Conservation (phyloP, 2,113 vertebrate genomes). For the Syngnathus scovelli region DNA sequence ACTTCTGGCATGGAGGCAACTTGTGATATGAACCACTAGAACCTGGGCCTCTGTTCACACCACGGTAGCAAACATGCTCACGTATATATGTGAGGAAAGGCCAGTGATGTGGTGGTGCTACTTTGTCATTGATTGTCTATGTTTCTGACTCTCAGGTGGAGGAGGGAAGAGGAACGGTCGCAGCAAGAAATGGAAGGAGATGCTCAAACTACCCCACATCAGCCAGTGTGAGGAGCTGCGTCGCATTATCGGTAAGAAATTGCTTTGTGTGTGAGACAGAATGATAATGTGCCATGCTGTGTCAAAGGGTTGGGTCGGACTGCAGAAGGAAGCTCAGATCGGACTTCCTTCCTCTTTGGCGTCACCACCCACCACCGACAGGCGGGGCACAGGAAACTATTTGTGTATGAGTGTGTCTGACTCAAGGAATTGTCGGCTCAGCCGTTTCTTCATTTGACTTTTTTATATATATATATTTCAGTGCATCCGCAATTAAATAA, state of each 20-base stretch:
- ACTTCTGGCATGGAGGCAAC: slow-evolving; percentile 46
- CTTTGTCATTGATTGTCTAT: slow-evolving; percentile 13
- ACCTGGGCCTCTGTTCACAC: slow-evolving; percentile 42
- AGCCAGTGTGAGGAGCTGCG: slow-evolving; percentile 81
- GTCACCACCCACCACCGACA: slow-evolving; percentile 67
- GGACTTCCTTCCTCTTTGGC: slow-evolving; percentile 69
- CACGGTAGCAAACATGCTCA: slow-evolving; percentile 23
- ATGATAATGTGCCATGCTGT: slow-evolving; percentile 44
- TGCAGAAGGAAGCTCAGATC: slow-evolving; percentile 63
- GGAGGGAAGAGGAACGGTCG: slow-evolving; percentile 81
- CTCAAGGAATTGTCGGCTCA: slow-evolving; percentile 24
- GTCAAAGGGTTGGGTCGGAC: slow-evolving; percentile 53
- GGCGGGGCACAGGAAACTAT: slow-evolving; percentile 60
- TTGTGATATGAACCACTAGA: slow-evolving; percentile 54
- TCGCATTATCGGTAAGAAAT: slow-evolving; percentile 74
- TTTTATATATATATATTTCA: background rate
- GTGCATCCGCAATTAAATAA: background rate
- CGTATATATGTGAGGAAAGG: slow-evolving; percentile 13
- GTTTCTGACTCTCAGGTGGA: slow-evolving; percentile 66
- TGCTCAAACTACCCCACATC: slow-evolving; percentile 85
- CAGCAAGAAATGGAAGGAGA: slow-evolving; percentile 91
- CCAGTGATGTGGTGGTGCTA: background rate
- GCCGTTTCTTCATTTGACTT: background rate
- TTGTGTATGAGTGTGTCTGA: slow-evolving; percentile 27
- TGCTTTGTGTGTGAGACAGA: slow-evolving; percentile 2